Percentiles rank a stretch among this genome's conserved stretches.
These are phyloP conservation scores for Tragulus kanchil DNA, from an alignment of 2,113 vertebrate species.

Conservation along the genomic window DNA sequence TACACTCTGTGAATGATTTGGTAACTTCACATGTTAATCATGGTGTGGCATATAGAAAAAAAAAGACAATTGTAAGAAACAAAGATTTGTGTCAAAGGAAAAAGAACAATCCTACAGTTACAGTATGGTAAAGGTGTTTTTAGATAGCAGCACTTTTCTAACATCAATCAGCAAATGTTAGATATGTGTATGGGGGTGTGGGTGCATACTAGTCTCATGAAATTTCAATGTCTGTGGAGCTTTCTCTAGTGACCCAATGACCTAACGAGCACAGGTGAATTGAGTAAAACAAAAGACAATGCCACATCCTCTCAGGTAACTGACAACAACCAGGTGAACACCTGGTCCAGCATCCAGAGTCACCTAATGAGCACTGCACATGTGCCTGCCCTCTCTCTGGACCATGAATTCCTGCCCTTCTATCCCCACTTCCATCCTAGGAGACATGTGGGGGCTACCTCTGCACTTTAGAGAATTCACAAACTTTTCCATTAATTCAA, in stretches of 20 bases:
- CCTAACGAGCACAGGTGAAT: neutral
- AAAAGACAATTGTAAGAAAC: neutral
- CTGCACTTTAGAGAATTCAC: conserved; percentile 54
- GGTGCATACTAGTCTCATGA: neutral
- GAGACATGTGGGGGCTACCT: conserved; percentile 38
- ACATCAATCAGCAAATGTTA: neutral
- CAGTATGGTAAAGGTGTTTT: neutral
- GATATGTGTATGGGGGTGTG: neutral
- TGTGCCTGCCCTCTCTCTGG: neutral
- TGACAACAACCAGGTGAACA: neutral
- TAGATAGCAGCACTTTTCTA: neutral
- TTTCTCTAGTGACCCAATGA: neutral
- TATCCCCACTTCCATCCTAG: neutral
- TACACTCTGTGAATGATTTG: neutral
- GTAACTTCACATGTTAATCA: neutral
- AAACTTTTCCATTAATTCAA: conserved; percentile 68
- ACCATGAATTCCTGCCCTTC: fast-evolving
- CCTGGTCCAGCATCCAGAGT: neutral
- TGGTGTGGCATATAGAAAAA: neutral
- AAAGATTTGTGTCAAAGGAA: neutral
- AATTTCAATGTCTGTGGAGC: neutral
- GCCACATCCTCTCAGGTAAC: fast-evolving
- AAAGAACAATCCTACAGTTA: neutral
- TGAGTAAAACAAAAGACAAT: neutral
- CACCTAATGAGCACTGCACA: fast-evolving